Evolutionary conservation across 2,888 invertebrate species (phyloP).

Genomic region (Silvanus unidentatus): DNA sequence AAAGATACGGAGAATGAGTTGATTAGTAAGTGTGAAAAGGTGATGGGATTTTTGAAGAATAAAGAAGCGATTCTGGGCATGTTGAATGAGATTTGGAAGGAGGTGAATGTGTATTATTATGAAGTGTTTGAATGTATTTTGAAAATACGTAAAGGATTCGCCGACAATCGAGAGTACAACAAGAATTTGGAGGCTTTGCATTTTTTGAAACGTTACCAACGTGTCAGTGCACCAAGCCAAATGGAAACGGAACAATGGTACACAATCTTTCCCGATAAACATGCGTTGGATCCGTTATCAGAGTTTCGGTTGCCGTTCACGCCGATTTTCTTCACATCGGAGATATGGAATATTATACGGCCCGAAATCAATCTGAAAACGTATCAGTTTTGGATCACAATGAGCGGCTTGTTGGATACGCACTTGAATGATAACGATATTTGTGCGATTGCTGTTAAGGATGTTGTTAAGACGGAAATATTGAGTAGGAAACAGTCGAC

Average conservation of each 20-base stretch:
- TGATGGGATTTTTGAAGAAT: slow-evolving; percentile 37
- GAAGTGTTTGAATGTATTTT: slow-evolving; percentile 49
- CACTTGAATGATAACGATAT: slow-evolving; percentile 46
- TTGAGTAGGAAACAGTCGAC: slow-evolving; percentile 13
- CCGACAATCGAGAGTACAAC: slow-evolving; percentile 1
- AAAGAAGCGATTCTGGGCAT: slow-evolving; percentile 30
- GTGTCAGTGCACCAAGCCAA: slow-evolving; percentile 43
- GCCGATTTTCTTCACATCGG: slow-evolving; percentile 33
- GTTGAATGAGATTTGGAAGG: slow-evolving; percentile 31
- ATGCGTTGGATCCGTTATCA: slow-evolving; percentile 45
- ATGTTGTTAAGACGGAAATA: slow-evolving; percentile 37
- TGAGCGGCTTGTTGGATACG: slow-evolving; percentile 33
- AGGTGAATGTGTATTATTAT: slow-evolving; percentile 47
- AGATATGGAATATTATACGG: slow-evolving; percentile 44
- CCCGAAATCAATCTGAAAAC: slow-evolving; percentile 25
- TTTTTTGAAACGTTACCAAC: slow-evolving; percentile 37
- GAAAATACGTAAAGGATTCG: slow-evolving; percentile 27
- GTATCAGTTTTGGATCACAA: slow-evolving; percentile 46
- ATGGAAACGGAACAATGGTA: slow-evolving; percentile 49
- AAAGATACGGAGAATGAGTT: slow-evolving; percentile 32
- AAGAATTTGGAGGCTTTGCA: slow-evolving; percentile 26
- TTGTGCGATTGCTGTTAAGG: slow-evolving; percentile 48
- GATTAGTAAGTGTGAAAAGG: slow-evolving; percentile 34
- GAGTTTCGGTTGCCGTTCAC: slow-evolving; percentile 50
- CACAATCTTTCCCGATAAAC: slow-evolving; percentile 38